Evolutionary conservation across 2,113 vertebrate species (phyloP), one percentile per base, ranked within the genome.

Genomic region (Ctenomys sociabilis): DNA sequence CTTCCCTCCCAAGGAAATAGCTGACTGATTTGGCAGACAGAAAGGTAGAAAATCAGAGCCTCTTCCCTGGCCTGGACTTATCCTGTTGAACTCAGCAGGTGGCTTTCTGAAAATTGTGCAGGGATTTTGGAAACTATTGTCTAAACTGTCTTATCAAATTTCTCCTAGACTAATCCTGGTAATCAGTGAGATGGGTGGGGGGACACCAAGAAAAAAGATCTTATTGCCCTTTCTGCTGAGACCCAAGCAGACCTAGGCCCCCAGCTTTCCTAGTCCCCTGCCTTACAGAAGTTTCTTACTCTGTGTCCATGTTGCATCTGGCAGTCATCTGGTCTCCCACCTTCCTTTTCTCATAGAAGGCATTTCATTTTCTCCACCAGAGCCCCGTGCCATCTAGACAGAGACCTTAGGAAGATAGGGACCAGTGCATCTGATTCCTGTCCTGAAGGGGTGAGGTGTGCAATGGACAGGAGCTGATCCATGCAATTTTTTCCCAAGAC

Each of bases 121-220:
- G 68, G 63, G 78, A 94, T 95, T 97, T 72, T 88, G 89, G 82
- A 95, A 96, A 85, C 45, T 52, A 90, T 35, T 88, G 59, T 87
- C 63, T 17, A 77, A 93, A 45, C 43, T 78, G 80, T 95, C 35
- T 91, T 86, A 93, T 26, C 95, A 96, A 84, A 93, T 95, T 96
- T 96, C 92, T 94, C 66, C 82, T 85, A 88, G 63, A 85, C 90
- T 93, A 96, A 88, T 89, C 93, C 85, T 92, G 61, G 64, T 78
- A 93, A 82, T 89, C 61, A 78, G 80, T 91, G 86, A 88, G 54
- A 95, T 43, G 28, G 77, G 49, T 10, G 5, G 49, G n/a, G 49
- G 30, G 30, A 14, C 12, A 86, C 35, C 63, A 66, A 84, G 82
- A 68, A 92, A 82, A 95, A 64, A 19, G 78, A 92, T 83, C 83